Base-by-base conservation (phyloP, 2,888 invertebrate genomes). In the Limnephilus marmoratus region DNA sequence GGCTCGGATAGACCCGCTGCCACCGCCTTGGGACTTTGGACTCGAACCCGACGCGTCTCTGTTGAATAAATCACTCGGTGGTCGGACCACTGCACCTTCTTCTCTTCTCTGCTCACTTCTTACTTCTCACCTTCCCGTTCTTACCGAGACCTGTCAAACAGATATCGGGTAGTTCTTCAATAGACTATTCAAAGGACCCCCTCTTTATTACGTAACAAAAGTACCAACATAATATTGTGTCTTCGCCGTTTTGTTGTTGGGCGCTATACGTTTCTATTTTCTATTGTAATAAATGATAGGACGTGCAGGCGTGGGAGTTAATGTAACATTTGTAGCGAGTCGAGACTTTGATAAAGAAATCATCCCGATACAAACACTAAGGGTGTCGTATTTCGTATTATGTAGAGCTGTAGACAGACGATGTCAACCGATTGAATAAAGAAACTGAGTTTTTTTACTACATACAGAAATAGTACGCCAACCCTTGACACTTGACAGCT, bases 61-160 rank as follows among this genome's bases (percentile, higher is more conserved):
- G 53, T 90, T 87, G 90, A 92, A 93, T 93, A 93, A 93, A 93
- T 93, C 92, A 93, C 91, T 91, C 91, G 86, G 83, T 81, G 91
- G 81, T 80, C 85, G 85, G 68, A 68, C 85, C 68, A 90, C 85
- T 85, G 90, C 90, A 81, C 90, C 37, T 41, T 49, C 4, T 45
- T 41, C 86, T 12, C 86, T 4, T 31, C 34, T 34, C 83, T 2
- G 4, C 37, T 83, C 37, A 15, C 83, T 82, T 82, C 31, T 83
- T 37, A 68, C 85, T 86, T 91, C 91, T 49, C 87, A 87, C 87
- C 91, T 91, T 82, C 49, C 41, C 87, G 81, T 45, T 29, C 87
- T n/a, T n/a, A 41, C 18, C n/a, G 81, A 45, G 90, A 90, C 29
- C 29, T 53, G 90, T 90, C 90, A 82, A 89, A 68, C 68, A 45